Evolutionary conservation across 2,797 vertebrate genomes (phyloP).

Genomic region (Eulemur albifrons): DNA sequence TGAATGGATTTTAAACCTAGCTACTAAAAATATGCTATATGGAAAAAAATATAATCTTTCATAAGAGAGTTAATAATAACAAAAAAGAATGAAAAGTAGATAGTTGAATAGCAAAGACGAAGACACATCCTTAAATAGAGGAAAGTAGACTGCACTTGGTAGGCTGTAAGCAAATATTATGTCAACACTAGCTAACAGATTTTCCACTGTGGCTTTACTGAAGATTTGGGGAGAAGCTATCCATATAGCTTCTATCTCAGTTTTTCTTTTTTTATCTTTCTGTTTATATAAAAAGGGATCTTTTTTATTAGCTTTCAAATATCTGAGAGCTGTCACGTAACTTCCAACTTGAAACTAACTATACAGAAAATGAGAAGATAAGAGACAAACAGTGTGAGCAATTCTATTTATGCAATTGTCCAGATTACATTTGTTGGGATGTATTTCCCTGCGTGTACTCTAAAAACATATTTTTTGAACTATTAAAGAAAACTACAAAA

Average conservation of each 20-base stretch:
- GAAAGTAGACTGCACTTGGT: background rate
- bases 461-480: conserved; percentile 18
- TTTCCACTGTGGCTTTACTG: background rate
- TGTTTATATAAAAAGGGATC: background rate
- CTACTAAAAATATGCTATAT: background rate
- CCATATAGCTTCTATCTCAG: accelerated
- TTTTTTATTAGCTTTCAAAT: background rate
- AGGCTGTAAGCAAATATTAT: background rate
- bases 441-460: background rate
- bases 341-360: background rate
- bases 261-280: background rate
- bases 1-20: background rate
- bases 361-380: background rate
- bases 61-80: background rate
- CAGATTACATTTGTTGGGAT: background rate
- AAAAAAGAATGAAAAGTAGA: background rate
- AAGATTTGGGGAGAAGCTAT: background rate
- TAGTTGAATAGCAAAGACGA: background rate
- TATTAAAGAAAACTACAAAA: background rate
- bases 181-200: background rate
- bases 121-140: background rate
- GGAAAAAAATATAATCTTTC: background rate
- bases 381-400: background rate
- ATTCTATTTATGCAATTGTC: background rate
- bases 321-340: background rate